Evolutionary conservation across 2,888 invertebrate genomes (phyloP).

Genomic region (Crossocerus cetratus): DNA sequence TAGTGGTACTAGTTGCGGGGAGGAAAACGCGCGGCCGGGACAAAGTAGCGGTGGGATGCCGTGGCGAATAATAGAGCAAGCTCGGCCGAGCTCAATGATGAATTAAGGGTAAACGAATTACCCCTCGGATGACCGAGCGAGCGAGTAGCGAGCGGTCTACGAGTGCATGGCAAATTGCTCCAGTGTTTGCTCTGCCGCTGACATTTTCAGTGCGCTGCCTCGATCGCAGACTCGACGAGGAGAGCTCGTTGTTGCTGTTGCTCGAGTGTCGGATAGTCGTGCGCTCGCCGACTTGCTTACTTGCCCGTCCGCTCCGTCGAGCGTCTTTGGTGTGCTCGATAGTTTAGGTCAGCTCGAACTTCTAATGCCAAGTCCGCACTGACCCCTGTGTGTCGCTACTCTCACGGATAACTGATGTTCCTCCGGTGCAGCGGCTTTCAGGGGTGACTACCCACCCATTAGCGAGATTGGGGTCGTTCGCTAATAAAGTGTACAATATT

Average conservation of each 20-base stretch:
- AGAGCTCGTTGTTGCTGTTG: conserved; percentile 5
- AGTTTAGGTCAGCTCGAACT: not conserved
- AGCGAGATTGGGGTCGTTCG: too few species aligned
- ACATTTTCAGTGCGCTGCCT: conserved; percentile 12
- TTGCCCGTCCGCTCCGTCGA: not conserved
- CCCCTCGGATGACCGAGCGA: conserved; percentile 31
- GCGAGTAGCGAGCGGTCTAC: not conserved
- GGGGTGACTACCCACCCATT: too few species aligned
- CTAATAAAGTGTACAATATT: too few species aligned
- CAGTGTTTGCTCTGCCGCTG: conserved; percentile 39
- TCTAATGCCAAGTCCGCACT: too few species aligned
- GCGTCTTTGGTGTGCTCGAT: not conserved
- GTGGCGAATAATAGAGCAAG: conserved; percentile 54
- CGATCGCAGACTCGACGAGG: not conserved
- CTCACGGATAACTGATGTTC: too few species aligned
- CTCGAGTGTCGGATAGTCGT: not conserved
- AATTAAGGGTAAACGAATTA: conserved; percentile 66
- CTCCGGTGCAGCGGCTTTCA: too few species aligned
- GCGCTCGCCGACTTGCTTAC: not conserved
- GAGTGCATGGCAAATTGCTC: conserved; percentile 39
- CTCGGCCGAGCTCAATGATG: conserved; percentile 56
- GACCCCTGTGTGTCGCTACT: too few species aligned
- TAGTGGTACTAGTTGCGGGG: too few species aligned
- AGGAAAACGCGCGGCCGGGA: conserved; percentile 45
- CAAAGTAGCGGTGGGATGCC: conserved; percentile 37